Percentiles rank a stretch among this genome's conserved stretches.
Conservation (phyloP, 2,113 vertebrate species). For the Stegastes partitus region DNA sequence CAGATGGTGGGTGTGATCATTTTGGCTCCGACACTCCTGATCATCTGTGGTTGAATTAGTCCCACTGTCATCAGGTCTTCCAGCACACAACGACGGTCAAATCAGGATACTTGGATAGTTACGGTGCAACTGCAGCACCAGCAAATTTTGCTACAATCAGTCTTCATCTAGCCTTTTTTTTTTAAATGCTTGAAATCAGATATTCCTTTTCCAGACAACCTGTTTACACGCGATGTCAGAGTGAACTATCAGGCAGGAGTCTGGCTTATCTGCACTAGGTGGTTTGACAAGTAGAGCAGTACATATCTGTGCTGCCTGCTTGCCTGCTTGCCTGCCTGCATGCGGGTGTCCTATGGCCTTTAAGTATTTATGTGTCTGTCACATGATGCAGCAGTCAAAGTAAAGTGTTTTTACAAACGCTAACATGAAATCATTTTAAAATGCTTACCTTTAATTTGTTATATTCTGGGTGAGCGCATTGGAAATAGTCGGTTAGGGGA, state of each 20-base stretch:
- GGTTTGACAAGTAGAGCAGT: slow-evolving; percentile 21
- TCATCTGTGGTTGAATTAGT: neutral
- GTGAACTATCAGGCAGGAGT: slow-evolving; percentile 7
- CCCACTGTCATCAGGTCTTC: neutral
- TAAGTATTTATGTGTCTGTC: slow-evolving; percentile 78
- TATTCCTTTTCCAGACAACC: neutral
- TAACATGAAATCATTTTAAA: neutral
- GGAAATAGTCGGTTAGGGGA: too few relatives aligned
- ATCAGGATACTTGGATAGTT: neutral
- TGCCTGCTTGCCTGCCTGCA: slow-evolving; percentile 21
- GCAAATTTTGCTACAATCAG: neutral
- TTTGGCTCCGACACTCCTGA: slow-evolving; percentile 18
- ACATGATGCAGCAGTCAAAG: slow-evolving; percentile 42
- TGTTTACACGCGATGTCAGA: slow-evolving; percentile 25
- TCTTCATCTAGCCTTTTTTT: neutral
- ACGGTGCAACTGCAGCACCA: neutral
- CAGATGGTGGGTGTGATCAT: slow-evolving; percentile 23
- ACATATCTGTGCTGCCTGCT: slow-evolving; percentile 16
- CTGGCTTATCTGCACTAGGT: slow-evolving; percentile 36
- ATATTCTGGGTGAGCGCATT: neutral
- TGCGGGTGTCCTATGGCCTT: slow-evolving; percentile 68
- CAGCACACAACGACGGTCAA: neutral
- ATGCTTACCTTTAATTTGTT: neutral
- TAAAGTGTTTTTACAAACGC: slow-evolving; percentile 5
- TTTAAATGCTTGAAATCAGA: slow-evolving; percentile 12